A percentile compares a stretch with the other conserved stretches of the same genome.
These are phyloP conservation scores for Andrena trimmerana DNA, from an alignment of 2,888 invertebrate genomes.

Conservation along the genomic window DNA sequence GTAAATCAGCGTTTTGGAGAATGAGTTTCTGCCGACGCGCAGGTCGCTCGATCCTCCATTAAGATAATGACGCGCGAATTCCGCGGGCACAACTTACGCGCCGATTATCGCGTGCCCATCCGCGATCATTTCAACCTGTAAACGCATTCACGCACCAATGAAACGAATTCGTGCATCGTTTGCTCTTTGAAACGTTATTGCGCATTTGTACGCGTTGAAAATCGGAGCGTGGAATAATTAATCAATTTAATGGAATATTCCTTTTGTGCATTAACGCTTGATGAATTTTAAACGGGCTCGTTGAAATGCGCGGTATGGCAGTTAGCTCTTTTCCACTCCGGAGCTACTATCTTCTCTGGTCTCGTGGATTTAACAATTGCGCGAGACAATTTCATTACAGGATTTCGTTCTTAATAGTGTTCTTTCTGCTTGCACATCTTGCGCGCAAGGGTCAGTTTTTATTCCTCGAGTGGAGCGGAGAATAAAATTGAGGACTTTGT, in stretches of 20 bases:
- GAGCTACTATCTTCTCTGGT: background rate
- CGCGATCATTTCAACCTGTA: slow-evolving; percentile 22
- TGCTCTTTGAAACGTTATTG: background rate
- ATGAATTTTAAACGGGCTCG: slow-evolving; percentile 6
- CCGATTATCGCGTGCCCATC: slow-evolving; percentile 16
- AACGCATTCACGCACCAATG: slow-evolving; percentile 10
- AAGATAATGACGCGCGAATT: slow-evolving; percentile 28
- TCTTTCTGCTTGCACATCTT: no score
- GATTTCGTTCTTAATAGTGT: no score
- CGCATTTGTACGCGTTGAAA: background rate
- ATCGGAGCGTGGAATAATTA: background rate
- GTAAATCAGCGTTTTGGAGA: slow-evolving; percentile 1
- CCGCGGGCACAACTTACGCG: slow-evolving; percentile 27
- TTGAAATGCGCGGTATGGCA: background rate
- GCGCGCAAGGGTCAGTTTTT: no score
- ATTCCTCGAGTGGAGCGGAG: no score
- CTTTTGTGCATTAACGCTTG: background rate
- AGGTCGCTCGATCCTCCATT: background rate
- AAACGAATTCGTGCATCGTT: slow-evolving; percentile 16
- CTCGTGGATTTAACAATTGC: no score
- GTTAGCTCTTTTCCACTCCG: background rate
- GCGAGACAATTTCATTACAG: no score
- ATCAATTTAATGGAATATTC: background rate
- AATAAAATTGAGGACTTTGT: no score
- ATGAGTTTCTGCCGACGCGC: background rate